Conservation (phyloP, 2,797 vertebrate genomes). For the Coccyzus lansbergi region DNA sequence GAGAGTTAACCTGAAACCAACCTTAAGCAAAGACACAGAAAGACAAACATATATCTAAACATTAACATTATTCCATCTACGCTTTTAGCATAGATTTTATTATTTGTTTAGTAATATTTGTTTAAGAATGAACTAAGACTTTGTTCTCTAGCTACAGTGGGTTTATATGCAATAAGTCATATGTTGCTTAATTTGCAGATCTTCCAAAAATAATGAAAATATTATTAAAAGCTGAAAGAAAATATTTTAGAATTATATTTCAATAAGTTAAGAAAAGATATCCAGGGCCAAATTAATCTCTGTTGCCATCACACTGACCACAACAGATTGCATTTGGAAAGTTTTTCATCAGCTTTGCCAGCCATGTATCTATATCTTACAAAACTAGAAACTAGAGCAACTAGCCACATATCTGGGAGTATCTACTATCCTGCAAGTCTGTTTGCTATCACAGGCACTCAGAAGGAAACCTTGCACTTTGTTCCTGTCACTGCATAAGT, state of each 20-base stretch:
- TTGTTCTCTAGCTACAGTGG: not conserved
- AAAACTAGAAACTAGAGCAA: not conserved
- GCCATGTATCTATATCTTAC: not conserved
- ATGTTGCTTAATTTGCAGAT: conserved; percentile 13
- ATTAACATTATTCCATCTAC: not conserved
- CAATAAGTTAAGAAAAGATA: conserved; percentile 55
- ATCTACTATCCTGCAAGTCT: not conserved
- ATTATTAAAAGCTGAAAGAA: conserved; percentile 51
- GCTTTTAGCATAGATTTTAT: not conserved
- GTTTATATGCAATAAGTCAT: not conserved
- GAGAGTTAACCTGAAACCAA: not conserved
- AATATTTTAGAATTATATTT: conserved; percentile 51
- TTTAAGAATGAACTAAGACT: conserved; percentile 1
- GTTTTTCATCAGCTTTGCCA: not conserved
- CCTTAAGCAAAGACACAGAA: not conserved
- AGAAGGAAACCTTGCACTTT: not conserved
- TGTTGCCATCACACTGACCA: conserved; percentile 30
- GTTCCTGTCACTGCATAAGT: not conserved
- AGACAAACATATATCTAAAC: not conserved
- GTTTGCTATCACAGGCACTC: not conserved
- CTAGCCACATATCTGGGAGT: not conserved
- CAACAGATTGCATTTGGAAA: not conserved
- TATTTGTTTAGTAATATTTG: not conserved
- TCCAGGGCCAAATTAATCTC: conserved; percentile 41
- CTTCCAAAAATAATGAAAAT: conserved; percentile 63